These are phyloP conservation scores for Smutsia gigantea DNA, from an alignment of 2,797 vertebrate species.

Conservation along the genomic window DNA sequence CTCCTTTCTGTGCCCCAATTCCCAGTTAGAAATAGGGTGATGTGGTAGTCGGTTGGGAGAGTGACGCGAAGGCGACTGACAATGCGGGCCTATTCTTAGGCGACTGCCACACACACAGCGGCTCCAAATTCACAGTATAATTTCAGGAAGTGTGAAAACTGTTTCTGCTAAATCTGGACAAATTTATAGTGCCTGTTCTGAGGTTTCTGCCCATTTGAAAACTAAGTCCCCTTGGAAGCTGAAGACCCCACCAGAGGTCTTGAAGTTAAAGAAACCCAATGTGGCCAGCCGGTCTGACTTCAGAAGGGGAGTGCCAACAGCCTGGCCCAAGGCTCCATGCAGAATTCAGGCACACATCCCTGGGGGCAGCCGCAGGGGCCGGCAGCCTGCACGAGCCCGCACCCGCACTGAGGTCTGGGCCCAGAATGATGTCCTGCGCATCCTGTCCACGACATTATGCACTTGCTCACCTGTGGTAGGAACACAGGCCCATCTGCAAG, in stretches of 20 bases:
- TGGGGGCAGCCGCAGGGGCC: too few relatives aligned
- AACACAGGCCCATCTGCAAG: neutral
- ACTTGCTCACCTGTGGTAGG: too few relatives aligned
- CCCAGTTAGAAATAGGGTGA: slow-evolving; percentile 57
- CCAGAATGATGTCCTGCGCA: too few relatives aligned
- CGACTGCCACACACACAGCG: slow-evolving; percentile 66
- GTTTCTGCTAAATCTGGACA: slow-evolving; percentile 76
- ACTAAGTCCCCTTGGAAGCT: slow-evolving; percentile 49
- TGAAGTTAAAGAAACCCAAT: neutral
- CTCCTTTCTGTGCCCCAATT: slow-evolving; percentile 73
- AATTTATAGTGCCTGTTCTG: slow-evolving; percentile 56
- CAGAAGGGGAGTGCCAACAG: fast-evolving
- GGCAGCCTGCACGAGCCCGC: too few relatives aligned
- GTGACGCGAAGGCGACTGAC: slow-evolving; percentile 80
- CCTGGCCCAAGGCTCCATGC: neutral
- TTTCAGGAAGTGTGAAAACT: slow-evolving; percentile 78
- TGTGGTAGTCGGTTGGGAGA: slow-evolving; percentile 69
- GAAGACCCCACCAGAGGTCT: neutral
- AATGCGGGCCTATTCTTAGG: slow-evolving; percentile 83
- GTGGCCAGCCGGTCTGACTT: neutral
- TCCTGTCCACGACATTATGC: too few relatives aligned
- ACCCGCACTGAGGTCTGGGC: too few relatives aligned
- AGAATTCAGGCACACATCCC: neutral
- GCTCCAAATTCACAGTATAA: slow-evolving; percentile 79
- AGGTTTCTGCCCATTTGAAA: slow-evolving; percentile 63